These are phyloP conservation scores for Sycophila texana DNA, from an alignment of 2,888 invertebrate genomes.

Conservation along the genomic window DNA sequence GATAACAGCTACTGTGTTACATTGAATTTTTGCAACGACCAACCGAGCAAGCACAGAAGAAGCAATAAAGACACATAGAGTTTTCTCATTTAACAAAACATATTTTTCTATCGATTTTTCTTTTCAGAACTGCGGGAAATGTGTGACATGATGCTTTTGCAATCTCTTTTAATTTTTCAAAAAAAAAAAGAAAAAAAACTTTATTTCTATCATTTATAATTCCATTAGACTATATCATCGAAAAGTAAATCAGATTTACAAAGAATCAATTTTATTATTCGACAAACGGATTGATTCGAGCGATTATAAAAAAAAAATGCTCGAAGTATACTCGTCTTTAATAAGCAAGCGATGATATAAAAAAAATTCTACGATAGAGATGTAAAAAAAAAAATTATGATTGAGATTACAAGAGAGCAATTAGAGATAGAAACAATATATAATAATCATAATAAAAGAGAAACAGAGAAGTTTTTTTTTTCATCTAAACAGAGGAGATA, in stretches of 20 bases:
- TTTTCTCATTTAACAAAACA: not conserved
- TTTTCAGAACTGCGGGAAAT: conserved; percentile 39
- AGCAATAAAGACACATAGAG: conserved; percentile 40
- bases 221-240: not conserved
- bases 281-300: not conserved
- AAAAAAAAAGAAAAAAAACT: conserved; percentile 10
- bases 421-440: conserved; percentile 25
- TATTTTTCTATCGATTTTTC: not conserved
- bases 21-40: conserved; percentile 42
- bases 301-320: not conserved
- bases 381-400: conserved; percentile 22
- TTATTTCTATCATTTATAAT: not conserved
- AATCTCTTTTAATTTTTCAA: not conserved
- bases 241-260: not conserved
- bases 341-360: conserved; percentile 42
- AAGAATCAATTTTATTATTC: no score
- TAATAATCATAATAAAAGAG: conserved; percentile 9
- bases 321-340: conserved; percentile 24
- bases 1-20: not conserved
- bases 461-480: conserved; percentile 43
- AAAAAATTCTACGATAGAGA: conserved; percentile 7
- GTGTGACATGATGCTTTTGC: conserved; percentile 10
- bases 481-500: conserved; percentile 33
- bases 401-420: conserved; percentile 30
- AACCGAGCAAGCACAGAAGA: conserved; percentile 54